Evolutionary conservation across 1,140 invertebrate genomes (phyloP), one percentile per base, ranked within the genome.

Genomic region (Sitobion miscanthi): DNA sequence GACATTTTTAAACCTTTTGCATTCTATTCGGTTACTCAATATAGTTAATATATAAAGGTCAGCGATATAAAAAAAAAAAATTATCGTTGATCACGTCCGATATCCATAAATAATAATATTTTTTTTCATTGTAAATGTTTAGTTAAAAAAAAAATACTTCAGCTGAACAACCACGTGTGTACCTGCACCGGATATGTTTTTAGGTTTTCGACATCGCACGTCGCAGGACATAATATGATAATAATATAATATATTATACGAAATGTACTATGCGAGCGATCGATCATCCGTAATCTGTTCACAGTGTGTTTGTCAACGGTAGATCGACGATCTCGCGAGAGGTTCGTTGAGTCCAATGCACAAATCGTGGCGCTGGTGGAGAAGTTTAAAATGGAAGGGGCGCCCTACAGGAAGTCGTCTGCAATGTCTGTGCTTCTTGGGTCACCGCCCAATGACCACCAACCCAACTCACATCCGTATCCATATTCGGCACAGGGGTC

Each of bases 321-420:
- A 25, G 98, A 99, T 95, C 96, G 98, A 62, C 96, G 98, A 93
- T 98, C 97, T 5, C 96, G 98, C 47, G 98, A 99, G 95, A 96
- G 98, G 25, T 99, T 99, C 95, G 96, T 99, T 21, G 98, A 99
- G 95, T 99, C 98, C 0, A 98, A 98, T 94, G 97, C 98, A 94
- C 98, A 99, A 95, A 99, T 99, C 94, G 97, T 98, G 14, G 97
- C 98, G 0, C 95, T 99, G 1, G 98, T 99, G 0, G 98, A 99
- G 93, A 98, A 98, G 94, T 99, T 99, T 94, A 98, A 98, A 95
- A 95, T 97, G 30, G 98, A 99, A 95, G 97, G 97, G 57, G 95
- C 96, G 62, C 95, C 96, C 91, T 97, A 97, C 94, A 94, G 97
- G 94, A 96, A 97, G 95, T 96, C 95, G 94, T 94, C 94, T 91